Percentiles rank a stretch among this genome's conserved stretches.
phyloP scores from a whole-genome alignment of 2,888 invertebrate species.

The Tetramorium bicarinatum region DNA sequence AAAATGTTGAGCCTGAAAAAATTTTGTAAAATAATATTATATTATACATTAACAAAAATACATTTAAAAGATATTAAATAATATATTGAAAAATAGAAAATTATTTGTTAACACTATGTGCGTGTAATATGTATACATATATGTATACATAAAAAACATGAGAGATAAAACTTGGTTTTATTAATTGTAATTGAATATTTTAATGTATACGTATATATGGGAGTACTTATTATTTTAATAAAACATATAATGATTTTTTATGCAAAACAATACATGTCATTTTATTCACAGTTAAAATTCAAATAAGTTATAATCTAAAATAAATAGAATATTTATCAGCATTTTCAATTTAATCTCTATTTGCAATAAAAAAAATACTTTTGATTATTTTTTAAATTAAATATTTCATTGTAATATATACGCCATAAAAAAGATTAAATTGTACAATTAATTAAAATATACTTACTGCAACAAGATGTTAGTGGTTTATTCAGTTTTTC shows the following conservation, averaged over 20 bases:
- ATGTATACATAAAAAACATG: background rate
- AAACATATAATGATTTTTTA: background rate
- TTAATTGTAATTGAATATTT: background rate
- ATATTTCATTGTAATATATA: background rate
- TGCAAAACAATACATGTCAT: background rate
- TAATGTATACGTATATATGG: background rate
- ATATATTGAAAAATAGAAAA: background rate
- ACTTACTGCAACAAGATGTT: slow-evolving; percentile 72
- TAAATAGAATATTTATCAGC: background rate
- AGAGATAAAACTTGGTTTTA: background rate
- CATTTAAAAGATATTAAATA: background rate
- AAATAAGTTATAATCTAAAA: background rate
- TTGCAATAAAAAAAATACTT: background rate
- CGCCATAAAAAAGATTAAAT: background rate
- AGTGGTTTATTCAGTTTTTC: background rate
- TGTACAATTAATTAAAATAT: background rate
- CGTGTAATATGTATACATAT: background rate
- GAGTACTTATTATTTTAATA: background rate
- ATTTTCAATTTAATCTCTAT: background rate
- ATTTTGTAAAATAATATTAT: background rate
- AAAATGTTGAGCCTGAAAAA: slow-evolving; percentile 55
- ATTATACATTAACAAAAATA: background rate
- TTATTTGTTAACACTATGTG: background rate
- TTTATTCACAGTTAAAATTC: background rate
- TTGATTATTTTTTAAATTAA: background rate